A percentile compares a stretch with the other conserved stretches of the same genome.
Conservation (phyloP, 2,888 invertebrate genomes). For the Blera fallax region DNA sequence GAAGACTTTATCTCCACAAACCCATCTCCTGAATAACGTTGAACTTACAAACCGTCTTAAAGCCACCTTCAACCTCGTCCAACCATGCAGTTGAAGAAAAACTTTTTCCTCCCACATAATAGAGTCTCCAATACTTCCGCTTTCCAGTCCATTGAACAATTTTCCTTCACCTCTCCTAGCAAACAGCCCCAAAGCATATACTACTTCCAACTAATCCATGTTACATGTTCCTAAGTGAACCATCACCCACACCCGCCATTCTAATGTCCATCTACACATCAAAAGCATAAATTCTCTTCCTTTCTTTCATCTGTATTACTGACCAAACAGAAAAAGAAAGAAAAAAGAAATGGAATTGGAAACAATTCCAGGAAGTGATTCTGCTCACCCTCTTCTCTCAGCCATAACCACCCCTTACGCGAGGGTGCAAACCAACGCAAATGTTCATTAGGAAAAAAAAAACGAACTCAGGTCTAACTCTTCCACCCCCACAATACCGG, state of each 20-base stretch:
- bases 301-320: slow-evolving; percentile 8
- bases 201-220: slow-evolving; percentile 16
- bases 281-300: slow-evolving; percentile 5
- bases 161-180: slow-evolving; percentile 19
- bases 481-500: slow-evolving; percentile 1
- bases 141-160: slow-evolving; percentile 62
- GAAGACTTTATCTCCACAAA: no score
- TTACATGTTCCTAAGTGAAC: slow-evolving; percentile 32
- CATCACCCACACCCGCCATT: slow-evolving; percentile 2
- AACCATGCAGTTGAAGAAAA: slow-evolving; percentile 6
- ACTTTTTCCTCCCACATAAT: background rate
- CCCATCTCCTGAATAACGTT: no score
- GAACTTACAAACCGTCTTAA: background rate
- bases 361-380: slow-evolving; percentile 59
- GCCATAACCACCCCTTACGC: background rate
- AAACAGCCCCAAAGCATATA: slow-evolving; percentile 25
- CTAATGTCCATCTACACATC: slow-evolving; percentile 11
- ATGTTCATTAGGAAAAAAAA: background rate
- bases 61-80: background rate
- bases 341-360: slow-evolving; percentile 7
- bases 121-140: slow-evolving; percentile 38
- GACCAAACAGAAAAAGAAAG: slow-evolving; percentile 2
- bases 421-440: slow-evolving; percentile 1
- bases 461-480: slow-evolving; percentile 6
- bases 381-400: background rate